phyloP scores from a whole-genome alignment of 2,888 invertebrate species.

The Hydroisotoma schaefferi region DNA sequence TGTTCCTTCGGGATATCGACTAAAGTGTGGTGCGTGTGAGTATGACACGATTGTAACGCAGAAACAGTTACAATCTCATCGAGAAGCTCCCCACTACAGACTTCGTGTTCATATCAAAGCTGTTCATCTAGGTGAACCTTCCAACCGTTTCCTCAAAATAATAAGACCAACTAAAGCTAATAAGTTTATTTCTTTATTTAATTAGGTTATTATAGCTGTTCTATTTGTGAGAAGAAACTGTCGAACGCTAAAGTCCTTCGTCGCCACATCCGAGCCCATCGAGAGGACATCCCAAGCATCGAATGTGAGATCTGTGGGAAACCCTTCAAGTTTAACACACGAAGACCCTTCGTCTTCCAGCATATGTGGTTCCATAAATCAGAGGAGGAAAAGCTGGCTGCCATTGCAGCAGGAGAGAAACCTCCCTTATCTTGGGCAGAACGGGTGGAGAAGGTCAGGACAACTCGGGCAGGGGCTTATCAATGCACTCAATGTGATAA shows the following conservation, averaged over 20 bases:
- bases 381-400: neutral
- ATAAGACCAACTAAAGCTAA: too few relatives aligned
- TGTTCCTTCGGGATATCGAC: neutral
- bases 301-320: constrained; percentile 3
- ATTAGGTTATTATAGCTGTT: neutral
- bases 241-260: neutral
- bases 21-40: neutral
- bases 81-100: neutral
- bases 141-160: too few relatives aligned
- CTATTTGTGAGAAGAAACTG: neutral
- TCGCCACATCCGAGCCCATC: neutral
- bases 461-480: too few relatives aligned
- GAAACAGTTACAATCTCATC: too few relatives aligned
- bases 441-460: neutral
- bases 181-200: neutral
- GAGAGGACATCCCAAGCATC: too few relatives aligned
- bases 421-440: neutral
- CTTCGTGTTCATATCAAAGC: neutral
- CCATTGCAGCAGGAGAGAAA: neutral
- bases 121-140: neutral
- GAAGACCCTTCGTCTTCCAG: neutral
- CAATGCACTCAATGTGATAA: neutral
- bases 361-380: neutral
- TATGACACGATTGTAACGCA: neutral
- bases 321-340: neutral